Evolutionary conservation across 2,113 vertebrate genomes (phyloP).

Genomic region (Actenoides lindsayi): DNA sequence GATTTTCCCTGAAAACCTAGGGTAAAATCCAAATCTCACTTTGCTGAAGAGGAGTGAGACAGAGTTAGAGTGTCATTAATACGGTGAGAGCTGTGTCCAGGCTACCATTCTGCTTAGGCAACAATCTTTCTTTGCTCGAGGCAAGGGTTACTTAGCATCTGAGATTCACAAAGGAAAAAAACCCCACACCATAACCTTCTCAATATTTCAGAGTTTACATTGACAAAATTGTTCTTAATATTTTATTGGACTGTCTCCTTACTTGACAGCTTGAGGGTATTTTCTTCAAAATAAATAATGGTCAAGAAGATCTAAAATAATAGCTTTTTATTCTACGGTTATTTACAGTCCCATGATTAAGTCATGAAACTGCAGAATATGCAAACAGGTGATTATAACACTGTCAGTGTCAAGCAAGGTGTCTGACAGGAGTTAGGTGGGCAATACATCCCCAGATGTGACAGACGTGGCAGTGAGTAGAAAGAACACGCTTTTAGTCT

Average conservation of each 20-base stretch:
- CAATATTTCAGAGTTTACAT: conserved; percentile 61
- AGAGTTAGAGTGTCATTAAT: not conserved
- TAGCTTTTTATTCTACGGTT: not conserved
- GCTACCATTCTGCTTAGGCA: not conserved
- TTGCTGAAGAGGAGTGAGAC: not conserved
- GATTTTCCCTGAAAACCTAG: not conserved
- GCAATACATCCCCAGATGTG: conserved; percentile 1
- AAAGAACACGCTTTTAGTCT: not conserved
- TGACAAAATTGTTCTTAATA: conserved; percentile 59
- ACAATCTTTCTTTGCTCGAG: not conserved
- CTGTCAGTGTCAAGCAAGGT: not conserved
- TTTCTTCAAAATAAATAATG: conserved; percentile 52
- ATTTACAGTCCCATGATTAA: conserved; percentile 47
- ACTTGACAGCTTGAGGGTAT: not conserved
- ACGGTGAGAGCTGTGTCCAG: not conserved
- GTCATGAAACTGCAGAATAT: not conserved
- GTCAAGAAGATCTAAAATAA: conserved; percentile 42
- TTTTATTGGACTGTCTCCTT: conserved; percentile 32
- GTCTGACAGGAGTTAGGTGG: not conserved
- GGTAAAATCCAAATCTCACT: not conserved
- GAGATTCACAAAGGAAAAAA: not conserved
- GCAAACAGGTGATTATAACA: not conserved
- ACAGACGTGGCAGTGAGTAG: not conserved
- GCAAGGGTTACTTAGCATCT: not conserved
- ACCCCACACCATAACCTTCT: not conserved